Evolutionary conservation across 1,140 invertebrate species (phyloP).

Genomic region (Lineus longissimus): DNA sequence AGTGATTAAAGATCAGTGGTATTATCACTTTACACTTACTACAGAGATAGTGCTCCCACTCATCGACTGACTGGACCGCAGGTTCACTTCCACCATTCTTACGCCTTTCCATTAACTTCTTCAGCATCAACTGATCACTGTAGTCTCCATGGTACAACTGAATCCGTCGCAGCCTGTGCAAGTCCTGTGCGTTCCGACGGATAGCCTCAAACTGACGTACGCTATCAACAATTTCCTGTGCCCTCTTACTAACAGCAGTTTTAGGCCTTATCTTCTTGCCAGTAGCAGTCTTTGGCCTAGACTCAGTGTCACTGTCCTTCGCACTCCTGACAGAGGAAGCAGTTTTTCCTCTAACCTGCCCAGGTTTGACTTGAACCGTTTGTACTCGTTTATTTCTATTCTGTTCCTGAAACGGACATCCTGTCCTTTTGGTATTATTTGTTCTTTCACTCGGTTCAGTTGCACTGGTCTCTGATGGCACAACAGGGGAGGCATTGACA

Average conservation of each 20-base stretch:
- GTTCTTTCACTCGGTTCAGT: no score
- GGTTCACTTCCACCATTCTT: constrained; percentile 17
- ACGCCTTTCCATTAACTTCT: constrained; percentile 33
- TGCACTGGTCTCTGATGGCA: no score
- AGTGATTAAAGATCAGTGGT: background rate
- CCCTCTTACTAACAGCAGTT: constrained; percentile 4
- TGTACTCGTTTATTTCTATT: constrained; percentile 11
- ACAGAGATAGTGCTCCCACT: constrained; percentile 32
- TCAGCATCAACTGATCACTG: constrained; percentile 35
- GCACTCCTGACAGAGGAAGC: background rate
- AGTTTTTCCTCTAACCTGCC: background rate
- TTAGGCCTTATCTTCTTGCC: background rate
- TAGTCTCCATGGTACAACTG: constrained; percentile 34
- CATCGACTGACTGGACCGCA: constrained; percentile 21
- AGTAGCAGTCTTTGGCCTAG: background rate
- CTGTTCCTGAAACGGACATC: constrained; percentile 7
- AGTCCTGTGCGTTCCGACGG: constrained; percentile 26
- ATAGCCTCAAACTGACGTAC: constrained; percentile 31
- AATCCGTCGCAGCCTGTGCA: constrained; percentile 33
- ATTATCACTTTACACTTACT: constrained; percentile 18
- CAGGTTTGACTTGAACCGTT: no score
- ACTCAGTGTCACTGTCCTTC: background rate
- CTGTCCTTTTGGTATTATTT: background rate
- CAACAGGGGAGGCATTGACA: no score
- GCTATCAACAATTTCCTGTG: constrained; percentile 30